These are phyloP conservation scores for Hydrochoerus hydrochaeris DNA, from an alignment of 2,113 vertebrate genomes.

Conservation along the genomic window DNA sequence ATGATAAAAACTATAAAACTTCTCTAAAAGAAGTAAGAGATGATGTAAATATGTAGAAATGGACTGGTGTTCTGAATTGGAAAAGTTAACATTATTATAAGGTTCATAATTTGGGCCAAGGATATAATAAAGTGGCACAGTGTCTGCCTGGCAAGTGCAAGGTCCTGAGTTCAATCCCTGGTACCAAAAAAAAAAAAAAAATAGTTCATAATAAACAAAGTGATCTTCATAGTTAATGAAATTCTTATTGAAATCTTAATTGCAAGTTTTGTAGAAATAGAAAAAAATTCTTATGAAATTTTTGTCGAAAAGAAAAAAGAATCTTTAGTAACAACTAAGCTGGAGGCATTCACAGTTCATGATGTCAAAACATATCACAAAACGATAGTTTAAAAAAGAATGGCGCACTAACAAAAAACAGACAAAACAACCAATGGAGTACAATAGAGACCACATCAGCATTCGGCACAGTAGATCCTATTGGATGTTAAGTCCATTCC, in stretches of 20 bases:
- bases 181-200: no score
- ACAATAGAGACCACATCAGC: background rate
- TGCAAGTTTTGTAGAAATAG: background rate
- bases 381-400: background rate
- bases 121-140: no score
- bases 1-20: background rate
- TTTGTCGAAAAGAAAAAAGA: background rate
- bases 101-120: background rate
- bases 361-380: background rate
- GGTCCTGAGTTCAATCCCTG: no score
- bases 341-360: background rate
- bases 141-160: no score
- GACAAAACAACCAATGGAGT: background rate
- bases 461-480: background rate
- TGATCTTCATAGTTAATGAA: background rate
- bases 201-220: background rate
- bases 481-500: background rate
- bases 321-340: background rate
- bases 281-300: background rate
- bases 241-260: background rate
- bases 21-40: background rate
- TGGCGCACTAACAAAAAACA: background rate
- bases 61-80: background rate
- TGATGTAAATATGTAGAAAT: background rate
- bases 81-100: background rate